Base-by-base conservation (phyloP, 2,888 invertebrate genomes). In the Heliconius sara region DNA sequence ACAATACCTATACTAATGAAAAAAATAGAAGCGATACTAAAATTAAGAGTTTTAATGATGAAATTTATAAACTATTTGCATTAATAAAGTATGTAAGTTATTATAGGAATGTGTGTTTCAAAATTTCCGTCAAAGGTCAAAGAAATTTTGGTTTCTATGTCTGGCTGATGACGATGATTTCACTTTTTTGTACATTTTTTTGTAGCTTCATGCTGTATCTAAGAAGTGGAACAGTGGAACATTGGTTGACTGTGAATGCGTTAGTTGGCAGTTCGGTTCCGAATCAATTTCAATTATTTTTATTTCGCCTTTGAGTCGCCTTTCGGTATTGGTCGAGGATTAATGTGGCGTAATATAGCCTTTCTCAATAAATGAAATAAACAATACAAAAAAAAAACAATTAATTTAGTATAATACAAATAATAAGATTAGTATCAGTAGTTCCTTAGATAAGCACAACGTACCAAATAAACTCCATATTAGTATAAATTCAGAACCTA, bases 1-100 rank as follows among this genome's bases (percentile, higher is more conserved):
- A 60, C 43, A 39, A 60, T 77, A 77, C 34, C 3, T 60, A 19
- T 52, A 67, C 72, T 79, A 76, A 79, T 52, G 34, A 47, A 80
- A 80, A n/a, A 76, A 73, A 52, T 73, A 79, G 76, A 82, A 78
- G 78, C 76, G 68, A 80, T 65, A 30, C 34, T 65, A 25, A 34
- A 66, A 77, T 71, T 77, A 71, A 72, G 34, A 66, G 25, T 79
- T 71, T 76, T 77, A 63, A 73, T 63, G 75, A 12, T 72, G 19
- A 63, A 34, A 78, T 80, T 60, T 72, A 67, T 71, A 78, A 63
- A 76, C 25, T 73, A 72, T 72, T 72, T 72, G 72, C 72, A 72
- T 72, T 30, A 72, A 57, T 72, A 57, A 57, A 19, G 22, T 16
- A 52, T 47, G 7, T 52, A 30, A 19, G 22, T 22, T 34, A n/a